These are phyloP conservation scores for Lottia scabra DNA, from an alignment of 2,888 invertebrate species.

Conservation along the genomic window DNA sequence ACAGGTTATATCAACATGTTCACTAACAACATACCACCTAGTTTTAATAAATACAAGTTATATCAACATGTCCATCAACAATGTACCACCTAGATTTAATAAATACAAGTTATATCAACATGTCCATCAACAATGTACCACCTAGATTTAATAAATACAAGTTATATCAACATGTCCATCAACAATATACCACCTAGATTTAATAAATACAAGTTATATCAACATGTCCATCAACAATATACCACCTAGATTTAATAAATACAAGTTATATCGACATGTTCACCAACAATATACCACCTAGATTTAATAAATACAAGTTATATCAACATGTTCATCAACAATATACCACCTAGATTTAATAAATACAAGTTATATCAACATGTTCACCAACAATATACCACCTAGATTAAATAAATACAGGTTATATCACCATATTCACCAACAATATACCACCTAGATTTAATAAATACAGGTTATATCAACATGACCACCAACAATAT, in stretches of 20 bases:
- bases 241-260: constrained; percentile 49
- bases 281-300: constrained; percentile 10
- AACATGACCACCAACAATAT: no score
- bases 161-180: constrained; percentile 54
- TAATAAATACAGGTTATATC: neutral
- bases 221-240: constrained; percentile 51
- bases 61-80: no score
- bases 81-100: no score
- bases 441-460: constrained; percentile 1
- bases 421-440: no score
- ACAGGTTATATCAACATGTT: no score
- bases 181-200: constrained; percentile 54
- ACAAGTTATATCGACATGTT: neutral
- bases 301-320: constrained; percentile 44
- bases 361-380: neutral
- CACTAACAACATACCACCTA: no score
- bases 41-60: no score
- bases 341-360: constrained; percentile 55
- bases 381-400: constrained; percentile 9
- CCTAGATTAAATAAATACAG: neutral
- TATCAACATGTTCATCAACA: constrained; percentile 54
- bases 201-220: constrained; percentile 46
- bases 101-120: constrained; percentile 49
- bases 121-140: constrained; percentile 60
- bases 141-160: constrained; percentile 47